Conservation (phyloP, 2,888 invertebrate species). For the Acleris literana region DNA sequence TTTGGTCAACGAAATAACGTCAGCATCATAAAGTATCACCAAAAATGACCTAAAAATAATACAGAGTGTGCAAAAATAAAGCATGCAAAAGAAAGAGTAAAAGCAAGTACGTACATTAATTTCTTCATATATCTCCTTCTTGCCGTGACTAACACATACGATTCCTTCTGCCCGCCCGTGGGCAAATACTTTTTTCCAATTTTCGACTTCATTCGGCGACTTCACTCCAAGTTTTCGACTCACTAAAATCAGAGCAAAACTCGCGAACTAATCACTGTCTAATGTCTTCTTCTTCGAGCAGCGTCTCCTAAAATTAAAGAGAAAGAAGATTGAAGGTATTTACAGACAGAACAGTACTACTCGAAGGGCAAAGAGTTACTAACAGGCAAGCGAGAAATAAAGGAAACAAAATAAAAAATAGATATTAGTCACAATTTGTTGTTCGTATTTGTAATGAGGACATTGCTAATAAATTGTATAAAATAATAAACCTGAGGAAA, state of each 20-base stretch:
- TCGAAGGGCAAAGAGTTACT: constrained; percentile 40
- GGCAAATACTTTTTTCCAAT: constrained; percentile 84
- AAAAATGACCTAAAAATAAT: too few relatives aligned
- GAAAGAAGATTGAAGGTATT: constrained; percentile 63
- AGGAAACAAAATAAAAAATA: constrained; percentile 45
- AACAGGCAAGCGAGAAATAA: constrained; percentile 33
- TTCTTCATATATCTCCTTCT: constrained; percentile 87
- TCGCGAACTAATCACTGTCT: constrained; percentile 40
- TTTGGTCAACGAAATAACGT: too few relatives aligned
- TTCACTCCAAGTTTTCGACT: constrained; percentile 42
- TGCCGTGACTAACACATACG: constrained; percentile 84
- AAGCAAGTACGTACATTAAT: constrained; percentile 82
- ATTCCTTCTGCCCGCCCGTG: constrained; percentile 83
- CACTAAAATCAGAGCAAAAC: constrained; percentile 42
- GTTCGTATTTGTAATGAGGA: constrained; percentile 35
- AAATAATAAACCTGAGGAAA: too few relatives aligned
- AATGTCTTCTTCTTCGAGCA: constrained; percentile 42
- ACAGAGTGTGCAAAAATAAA: not conserved
- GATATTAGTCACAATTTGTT: constrained; percentile 38
- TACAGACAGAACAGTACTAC: constrained; percentile 63
- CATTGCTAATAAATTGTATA: not conserved
- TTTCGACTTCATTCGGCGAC: constrained; percentile 79
- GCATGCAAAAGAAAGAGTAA: constrained; percentile 37
- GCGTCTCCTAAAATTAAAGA: constrained; percentile 61
- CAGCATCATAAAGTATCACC: too few relatives aligned